phyloP scores from a whole-genome alignment of 2,888 invertebrate genomes.

The Dyspetes luteomarginatus region DNA sequence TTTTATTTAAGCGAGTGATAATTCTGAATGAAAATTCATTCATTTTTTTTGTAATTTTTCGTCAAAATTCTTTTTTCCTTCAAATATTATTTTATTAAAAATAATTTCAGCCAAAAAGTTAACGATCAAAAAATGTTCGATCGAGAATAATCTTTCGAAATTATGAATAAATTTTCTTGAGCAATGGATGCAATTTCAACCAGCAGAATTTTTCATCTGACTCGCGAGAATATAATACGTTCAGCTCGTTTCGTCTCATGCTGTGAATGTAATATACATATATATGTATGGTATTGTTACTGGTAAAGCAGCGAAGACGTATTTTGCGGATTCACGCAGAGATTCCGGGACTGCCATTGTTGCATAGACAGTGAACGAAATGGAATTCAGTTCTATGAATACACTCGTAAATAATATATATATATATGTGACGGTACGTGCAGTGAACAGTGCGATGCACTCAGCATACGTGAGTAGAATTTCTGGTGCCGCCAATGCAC shows the following conservation, averaged over 20 bases:
- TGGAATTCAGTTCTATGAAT: slow-evolving; percentile 4
- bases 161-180: not conserved
- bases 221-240: not conserved
- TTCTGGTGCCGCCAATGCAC: slow-evolving; percentile 13
- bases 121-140: no score
- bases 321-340: slow-evolving; percentile 36
- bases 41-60: no score
- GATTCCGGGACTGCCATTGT: slow-evolving; percentile 22
- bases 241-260: not conserved
- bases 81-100: no score
- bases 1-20: no score
- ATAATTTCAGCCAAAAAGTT: no score
- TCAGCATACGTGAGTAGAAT: slow-evolving; percentile 34
- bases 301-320: not conserved
- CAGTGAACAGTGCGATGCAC: not conserved
- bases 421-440: not conserved
- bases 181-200: slow-evolving; percentile 1
- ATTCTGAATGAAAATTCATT: no score
- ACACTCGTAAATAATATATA: slow-evolving; percentile 31
- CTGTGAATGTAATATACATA: not conserved
- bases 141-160: no score
- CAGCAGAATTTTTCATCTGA: slow-evolving; percentile 6
- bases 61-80: no score
- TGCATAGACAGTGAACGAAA: slow-evolving; percentile 8
- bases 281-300: not conserved